Evolutionary conservation across 2,797 vertebrate species (phyloP), one percentile per base, ranked within the genome.

Genomic region (Pogoniulus pusillus): DNA sequence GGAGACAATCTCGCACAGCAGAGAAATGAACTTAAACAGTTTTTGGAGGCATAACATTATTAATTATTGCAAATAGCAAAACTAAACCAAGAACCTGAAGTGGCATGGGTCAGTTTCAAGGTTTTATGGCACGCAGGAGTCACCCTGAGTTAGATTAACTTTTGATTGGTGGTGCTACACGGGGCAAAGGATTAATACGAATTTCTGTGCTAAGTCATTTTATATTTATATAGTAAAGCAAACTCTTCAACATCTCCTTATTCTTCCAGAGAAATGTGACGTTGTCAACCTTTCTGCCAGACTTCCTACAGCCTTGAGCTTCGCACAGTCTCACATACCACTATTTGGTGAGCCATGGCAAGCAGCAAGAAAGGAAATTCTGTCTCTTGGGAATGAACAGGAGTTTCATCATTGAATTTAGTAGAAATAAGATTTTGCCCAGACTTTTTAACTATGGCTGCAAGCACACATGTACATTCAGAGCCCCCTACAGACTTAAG

Each of bases 281-380:
- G 82, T 4, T 87, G 62, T 45, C 79, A 83, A 70, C n/a, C 17
- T 58, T 94, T 85, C 71, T 91, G 29, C 29, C 66, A 72, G 17
- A 16, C 12, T 87, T 90, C 74, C 83, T 87, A 23, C 57, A 92
- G 86, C 69, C 32, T 34, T 54, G 57, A 92, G 86, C 84, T 95
- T 94, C 91, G 66, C 76, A 87, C 86, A 75, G 35, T 78, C 76
- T 95, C 88, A 89, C 76, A 73, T 89, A 93, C 75, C 79, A 53
- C 51, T 65, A 19, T 62, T 73, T 77, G 66, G 34, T 84, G 64
- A 92, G 37, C 10, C 39, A 45, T 2, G 30, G 53, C 81, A 89
- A 89, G 63, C 49, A 90, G 53, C 30, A 82, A 90, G 59, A 0
- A 4, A 63, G 35, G 59, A 92, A 94, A 83, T 85, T 75, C 39